Evolutionary conservation across 2,797 vertebrate genomes (phyloP).

Genomic region (Sebastes glaucus): DNA sequence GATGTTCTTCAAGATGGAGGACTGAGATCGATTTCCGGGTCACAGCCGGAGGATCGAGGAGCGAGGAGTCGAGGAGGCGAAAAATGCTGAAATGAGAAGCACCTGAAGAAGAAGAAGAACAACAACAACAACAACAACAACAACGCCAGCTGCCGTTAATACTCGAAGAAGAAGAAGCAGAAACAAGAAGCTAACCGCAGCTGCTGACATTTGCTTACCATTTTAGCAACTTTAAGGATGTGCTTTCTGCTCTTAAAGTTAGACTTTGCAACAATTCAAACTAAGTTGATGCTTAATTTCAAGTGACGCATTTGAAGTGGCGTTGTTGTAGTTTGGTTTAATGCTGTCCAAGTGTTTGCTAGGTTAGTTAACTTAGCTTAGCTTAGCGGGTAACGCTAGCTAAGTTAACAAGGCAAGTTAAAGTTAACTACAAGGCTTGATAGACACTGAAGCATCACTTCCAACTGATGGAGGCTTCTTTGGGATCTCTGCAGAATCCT

Average conservation of each 20-base stretch:
- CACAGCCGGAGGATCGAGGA: too few species aligned
- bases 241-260: not conserved
- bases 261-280: rapidly evolving
- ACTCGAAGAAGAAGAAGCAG: too few species aligned
- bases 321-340: not conserved
- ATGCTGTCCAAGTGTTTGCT: not conserved
- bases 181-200: too few species aligned
- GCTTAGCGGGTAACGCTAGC: not conserved
- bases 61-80: too few species aligned
- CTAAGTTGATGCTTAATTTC: not conserved
- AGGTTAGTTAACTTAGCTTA: not conserved
- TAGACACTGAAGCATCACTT: not conserved
- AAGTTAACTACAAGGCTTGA: not conserved
- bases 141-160: too few species aligned
- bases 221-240: too few species aligned
- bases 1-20: too few species aligned
- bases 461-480: constrained; percentile 71
- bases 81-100: too few species aligned
- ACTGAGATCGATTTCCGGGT: too few species aligned
- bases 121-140: too few species aligned
- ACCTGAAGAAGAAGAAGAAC: too few species aligned
- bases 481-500: constrained; percentile 67
- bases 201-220: too few species aligned
- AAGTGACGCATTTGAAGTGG: not conserved
- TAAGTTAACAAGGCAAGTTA: not conserved